Conservation (phyloP, 1,140 invertebrate species). For the Steinernema khuongi region DNA sequence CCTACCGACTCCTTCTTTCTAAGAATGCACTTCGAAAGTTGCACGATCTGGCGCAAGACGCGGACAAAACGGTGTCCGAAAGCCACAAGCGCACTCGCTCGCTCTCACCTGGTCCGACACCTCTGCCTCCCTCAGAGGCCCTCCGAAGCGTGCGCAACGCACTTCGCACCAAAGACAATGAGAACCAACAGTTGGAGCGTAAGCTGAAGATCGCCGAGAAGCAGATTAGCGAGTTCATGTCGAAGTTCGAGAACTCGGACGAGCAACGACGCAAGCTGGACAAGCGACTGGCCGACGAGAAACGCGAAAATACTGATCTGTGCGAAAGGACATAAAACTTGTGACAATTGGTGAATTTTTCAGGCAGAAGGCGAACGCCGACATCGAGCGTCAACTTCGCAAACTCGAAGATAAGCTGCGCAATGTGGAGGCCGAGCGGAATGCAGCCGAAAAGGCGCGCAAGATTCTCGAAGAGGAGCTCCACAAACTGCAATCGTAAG, state of each 20-base stretch:
- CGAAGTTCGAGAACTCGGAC: conserved; percentile 52
- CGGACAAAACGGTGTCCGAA: conserved; percentile 31
- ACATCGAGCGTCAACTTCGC: conserved; percentile 46
- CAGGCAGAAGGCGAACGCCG: conserved; percentile 50
- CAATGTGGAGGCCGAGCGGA: conserved; percentile 41
- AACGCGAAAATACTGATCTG: conserved; percentile 46
- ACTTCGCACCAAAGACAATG: conserved; percentile 57
- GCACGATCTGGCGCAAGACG: conserved; percentile 46
- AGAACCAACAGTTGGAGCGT: conserved; percentile 55
- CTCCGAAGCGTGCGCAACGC: conserved; percentile 48
- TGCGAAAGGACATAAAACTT: conserved; percentile 27
- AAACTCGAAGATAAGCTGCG: conserved; percentile 55
- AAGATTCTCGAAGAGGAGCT: conserved; percentile 55
- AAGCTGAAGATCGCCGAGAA: conserved; percentile 50
- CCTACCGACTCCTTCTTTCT: not conserved
- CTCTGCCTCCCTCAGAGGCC: conserved; percentile 51
- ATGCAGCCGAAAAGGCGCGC: conserved; percentile 49
- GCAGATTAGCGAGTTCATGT: conserved; percentile 44
- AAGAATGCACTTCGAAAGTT: conserved; percentile 42
- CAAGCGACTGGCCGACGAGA: conserved; percentile 52
- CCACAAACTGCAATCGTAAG: conserved; percentile 48
- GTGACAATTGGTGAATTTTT: conserved; percentile 20
- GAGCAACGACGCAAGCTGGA: conserved; percentile 49
- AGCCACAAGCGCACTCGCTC: conserved; percentile 51
- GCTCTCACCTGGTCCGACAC: conserved; percentile 46